Evolutionary conservation across 1,140 invertebrate genomes (phyloP).

Genomic region (Sycophaga agraensis): DNA sequence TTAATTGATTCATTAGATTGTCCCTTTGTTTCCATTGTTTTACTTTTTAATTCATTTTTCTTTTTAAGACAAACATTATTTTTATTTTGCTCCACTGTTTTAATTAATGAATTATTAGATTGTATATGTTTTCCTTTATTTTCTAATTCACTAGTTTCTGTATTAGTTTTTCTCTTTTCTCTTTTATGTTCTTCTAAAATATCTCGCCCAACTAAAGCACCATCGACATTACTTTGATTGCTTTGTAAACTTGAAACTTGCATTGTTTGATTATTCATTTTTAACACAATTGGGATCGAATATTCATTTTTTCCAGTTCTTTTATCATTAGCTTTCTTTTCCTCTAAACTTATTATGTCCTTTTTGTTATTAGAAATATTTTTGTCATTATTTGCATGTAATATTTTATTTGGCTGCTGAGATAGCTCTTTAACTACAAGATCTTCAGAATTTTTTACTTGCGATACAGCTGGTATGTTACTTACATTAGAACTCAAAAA

Average conservation of each 20-base stretch:
- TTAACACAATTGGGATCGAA: constrained; percentile 43
- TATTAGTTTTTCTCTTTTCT: constrained; percentile 40
- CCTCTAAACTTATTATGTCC: neutral
- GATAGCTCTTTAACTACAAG: constrained; percentile 49
- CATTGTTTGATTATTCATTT: constrained; percentile 42
- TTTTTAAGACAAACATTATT: constrained; percentile 34
- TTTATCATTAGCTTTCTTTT: constrained; percentile 18
- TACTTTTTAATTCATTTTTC: neutral
- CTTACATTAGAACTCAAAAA: too few species aligned
- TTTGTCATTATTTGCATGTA: constrained; percentile 7
- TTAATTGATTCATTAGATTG: neutral
- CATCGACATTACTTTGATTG: constrained; percentile 29
- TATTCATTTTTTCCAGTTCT: constrained; percentile 25
- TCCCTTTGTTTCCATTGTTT: neutral
- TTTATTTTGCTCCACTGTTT: constrained; percentile 6
- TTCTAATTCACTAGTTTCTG: neutral
- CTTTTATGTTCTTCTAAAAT: constrained; percentile 44
- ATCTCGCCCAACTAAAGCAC: constrained; percentile 34
- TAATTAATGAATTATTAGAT: too few species aligned
- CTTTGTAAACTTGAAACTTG: neutral
- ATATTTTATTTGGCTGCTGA: constrained; percentile 34
- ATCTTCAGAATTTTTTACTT: constrained; percentile 38
- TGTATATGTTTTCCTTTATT: neutral
- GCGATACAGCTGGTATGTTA: too few species aligned
- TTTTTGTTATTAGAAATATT: constrained; percentile 19